phyloP scores from a whole-genome alignment of 2,113 vertebrate species.

The Barbus barbus region DNA sequence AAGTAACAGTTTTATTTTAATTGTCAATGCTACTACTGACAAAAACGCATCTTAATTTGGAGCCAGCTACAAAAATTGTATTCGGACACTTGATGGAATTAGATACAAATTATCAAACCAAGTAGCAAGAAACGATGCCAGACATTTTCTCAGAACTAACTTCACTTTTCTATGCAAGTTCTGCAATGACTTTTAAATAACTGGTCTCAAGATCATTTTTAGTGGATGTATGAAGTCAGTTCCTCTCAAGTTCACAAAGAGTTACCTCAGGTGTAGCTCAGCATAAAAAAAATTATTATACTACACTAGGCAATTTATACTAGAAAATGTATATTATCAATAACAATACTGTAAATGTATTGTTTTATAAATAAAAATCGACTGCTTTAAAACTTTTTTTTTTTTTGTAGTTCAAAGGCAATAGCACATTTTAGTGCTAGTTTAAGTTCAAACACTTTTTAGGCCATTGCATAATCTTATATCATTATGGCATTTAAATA shows the following conservation, averaged over 20 bases:
- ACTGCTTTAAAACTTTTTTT: background rate
- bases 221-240: conserved; percentile 21
- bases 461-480: background rate
- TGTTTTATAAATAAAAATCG: background rate
- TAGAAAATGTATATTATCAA: no score
- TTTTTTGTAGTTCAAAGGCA: no score
- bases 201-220: conserved; percentile 29
- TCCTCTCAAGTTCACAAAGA: background rate
- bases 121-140: conserved; percentile 46
- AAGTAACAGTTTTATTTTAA: conserved; percentile 5
- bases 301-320: no score
- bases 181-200: conserved; percentile 11
- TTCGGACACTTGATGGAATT: background rate
- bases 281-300: no score
- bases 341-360: no score
- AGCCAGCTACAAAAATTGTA: background rate
- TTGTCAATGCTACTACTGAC: background rate
- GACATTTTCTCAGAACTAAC: conserved; percentile 51
- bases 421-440: background rate
- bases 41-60: no score
- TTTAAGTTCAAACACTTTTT: background rate
- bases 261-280: no score
- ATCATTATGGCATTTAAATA: no score
- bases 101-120: background rate
- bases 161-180: conserved; percentile 38